These are phyloP conservation scores for Cricetomys ansorgei DNA, from an alignment of 2,113 vertebrate species.

Conservation along the genomic window DNA sequence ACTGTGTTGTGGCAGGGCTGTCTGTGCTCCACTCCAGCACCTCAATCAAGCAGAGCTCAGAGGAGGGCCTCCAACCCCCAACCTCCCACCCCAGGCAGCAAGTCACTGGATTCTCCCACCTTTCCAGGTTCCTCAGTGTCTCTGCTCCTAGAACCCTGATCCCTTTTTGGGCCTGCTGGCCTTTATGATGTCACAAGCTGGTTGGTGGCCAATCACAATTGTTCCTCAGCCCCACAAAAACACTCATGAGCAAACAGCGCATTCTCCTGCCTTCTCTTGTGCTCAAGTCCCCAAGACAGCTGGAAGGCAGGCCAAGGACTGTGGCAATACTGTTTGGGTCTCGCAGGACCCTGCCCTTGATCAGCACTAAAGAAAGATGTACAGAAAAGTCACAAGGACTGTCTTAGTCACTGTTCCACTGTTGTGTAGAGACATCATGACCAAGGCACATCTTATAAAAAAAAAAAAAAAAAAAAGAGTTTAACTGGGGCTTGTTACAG, in stretches of 20 bases:
- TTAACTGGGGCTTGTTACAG: not conserved
- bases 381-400: not conserved
- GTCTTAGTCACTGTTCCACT: not conserved
- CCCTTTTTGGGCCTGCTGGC: not conserved
- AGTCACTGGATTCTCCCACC: not conserved
- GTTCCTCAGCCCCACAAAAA: not conserved
- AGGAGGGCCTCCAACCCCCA: not conserved
- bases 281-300: rapidly evolving
- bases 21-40: not conserved
- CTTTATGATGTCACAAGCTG: constrained; percentile 51
- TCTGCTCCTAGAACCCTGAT: not conserved
- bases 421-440: not conserved
- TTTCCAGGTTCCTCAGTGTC: not conserved
- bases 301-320: not conserved
- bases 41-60: too few species aligned
- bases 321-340: not conserved
- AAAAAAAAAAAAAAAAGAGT: too few species aligned
- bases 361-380: not conserved
- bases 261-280: not conserved
- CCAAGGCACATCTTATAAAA: not conserved
- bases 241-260: not conserved
- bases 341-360: not conserved
- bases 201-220: not conserved
- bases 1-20: rapidly evolving
- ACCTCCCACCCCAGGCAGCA: rapidly evolving